Base-by-base conservation (phyloP, 2,797 vertebrate genomes). In the Sebastiscus tertius region DNA sequence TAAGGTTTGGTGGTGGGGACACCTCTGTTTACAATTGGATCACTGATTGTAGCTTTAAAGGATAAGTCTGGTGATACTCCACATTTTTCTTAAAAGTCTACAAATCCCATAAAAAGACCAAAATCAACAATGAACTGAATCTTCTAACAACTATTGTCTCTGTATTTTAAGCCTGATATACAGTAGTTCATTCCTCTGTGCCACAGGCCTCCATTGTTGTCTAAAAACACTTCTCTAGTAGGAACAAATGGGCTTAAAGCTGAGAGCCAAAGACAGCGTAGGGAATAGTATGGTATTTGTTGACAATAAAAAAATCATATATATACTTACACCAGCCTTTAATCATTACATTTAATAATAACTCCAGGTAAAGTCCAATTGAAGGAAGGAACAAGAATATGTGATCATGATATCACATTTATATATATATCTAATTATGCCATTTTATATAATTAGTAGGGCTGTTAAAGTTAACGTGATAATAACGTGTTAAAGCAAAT, bases 71-170 rank as follows among this genome's bases (percentile, higher is more conserved):
- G 22, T 1, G 0, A 56, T 66, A 29, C 3, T 61, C 39, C 10
- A 46, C 6, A 4, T 36, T 42, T 62, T 65, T 76, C 20, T 22
- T 8, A 36, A 64, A 67, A 67, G 54, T 56, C 22, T 49, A 67
- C 8, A 82, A 79, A 82, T 69, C 20, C 63, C 7, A 59, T 29
- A 11, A 66, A 81, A 76, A 58, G 12, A 34, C 20, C 33, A 60
- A 67, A 78, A 29, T 12, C 14, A 65, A 64, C 52, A 79, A 46
- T 27, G 3, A 78, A 80, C 0, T 60, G 12, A 74, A 75, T 52
- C n/a, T 42, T 12, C 16, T 27, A 18, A 27, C 8, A 31, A 39
- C 14, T 27, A 52, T n/a, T 65, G 16, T 55, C 39, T 71, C 18
- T 26, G 34, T 63, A 34, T 29, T 49, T 39, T 42, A 39, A 62